Evolutionary conservation across 2,888 invertebrate genomes (phyloP).

Genomic region (Epinotia demarniana): DNA sequence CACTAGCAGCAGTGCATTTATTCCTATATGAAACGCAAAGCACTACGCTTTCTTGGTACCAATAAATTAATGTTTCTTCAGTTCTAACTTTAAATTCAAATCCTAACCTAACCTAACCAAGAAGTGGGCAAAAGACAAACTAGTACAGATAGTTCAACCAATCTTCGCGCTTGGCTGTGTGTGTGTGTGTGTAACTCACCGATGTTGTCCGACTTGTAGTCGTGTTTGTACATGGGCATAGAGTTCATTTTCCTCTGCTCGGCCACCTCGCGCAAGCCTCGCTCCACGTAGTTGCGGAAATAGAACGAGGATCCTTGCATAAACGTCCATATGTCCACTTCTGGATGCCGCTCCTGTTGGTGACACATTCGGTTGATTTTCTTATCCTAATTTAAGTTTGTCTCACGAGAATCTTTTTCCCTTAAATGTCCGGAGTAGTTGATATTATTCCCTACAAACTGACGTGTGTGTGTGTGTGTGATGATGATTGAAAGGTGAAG

Average conservation of each 20-base stretch:
- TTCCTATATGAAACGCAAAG: not conserved
- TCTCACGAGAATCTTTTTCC: too few relatives aligned
- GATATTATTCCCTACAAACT: too few relatives aligned
- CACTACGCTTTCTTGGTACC: not conserved
- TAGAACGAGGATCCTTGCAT: constrained; percentile 92
- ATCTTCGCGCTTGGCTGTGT: too few relatives aligned
- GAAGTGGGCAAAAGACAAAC: too few relatives aligned
- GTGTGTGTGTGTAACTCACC: constrained; percentile 54
- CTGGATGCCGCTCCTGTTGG: constrained; percentile 88
- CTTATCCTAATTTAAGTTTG: too few relatives aligned
- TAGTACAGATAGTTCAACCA: too few relatives aligned
- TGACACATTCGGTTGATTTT: not conserved
- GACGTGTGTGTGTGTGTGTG: too few relatives aligned
- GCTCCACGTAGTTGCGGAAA: constrained; percentile 94
- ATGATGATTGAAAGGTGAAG: too few relatives aligned
- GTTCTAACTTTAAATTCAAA: too few relatives aligned
- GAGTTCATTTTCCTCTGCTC: constrained; percentile 73
- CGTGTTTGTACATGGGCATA: constrained; percentile 71
- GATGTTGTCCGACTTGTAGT: constrained; percentile 71
- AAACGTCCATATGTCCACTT: constrained; percentile 93
- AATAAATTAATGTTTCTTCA: not conserved
- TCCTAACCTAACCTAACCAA: too few relatives aligned
- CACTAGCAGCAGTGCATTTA: not conserved
- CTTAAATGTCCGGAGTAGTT: too few relatives aligned
- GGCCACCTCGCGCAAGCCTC: constrained; percentile 86